Evolutionary conservation across 2,113 vertebrate species (phyloP), one percentile per base, ranked within the genome.

Genomic region (Eublepharis macularius): DNA sequence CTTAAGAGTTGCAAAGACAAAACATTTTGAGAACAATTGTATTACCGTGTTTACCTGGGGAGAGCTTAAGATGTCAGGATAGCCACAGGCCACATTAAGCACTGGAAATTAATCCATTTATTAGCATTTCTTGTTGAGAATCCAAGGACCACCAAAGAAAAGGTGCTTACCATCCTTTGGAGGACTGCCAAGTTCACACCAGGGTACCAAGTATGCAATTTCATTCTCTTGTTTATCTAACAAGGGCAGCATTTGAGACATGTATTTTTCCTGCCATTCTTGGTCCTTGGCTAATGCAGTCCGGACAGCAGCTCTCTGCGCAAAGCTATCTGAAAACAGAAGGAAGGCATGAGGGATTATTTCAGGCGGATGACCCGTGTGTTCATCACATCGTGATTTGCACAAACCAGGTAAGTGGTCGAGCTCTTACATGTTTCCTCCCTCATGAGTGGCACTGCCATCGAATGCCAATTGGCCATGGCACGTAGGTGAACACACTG

Each of bases 201-300:
- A 99, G 0, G 98, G 98, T n/a, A 99, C 96, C 87, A 98, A 88
- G 77, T 98, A 98, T 34, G 95, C 92, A 84, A 98, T 95, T 88
- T 98, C 98, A 89, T 94, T 98, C 82, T 97, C 95, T 90, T 98
- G 98, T 49, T 96, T 96, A 3, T 89, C 94, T 12, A 98, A 69
- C 91, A 98, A 94, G 2, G 97, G 93, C 2, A 98, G 90, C 49
- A 89, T 95, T 88, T 90, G 92, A 4, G 96, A 95, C 21, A 98
- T 87, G 85, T 97, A 98, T 85, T 97, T 94, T 39, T 95, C 96
- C 34, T 97, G 95, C 98, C 98, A 99, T 82, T 95, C 92, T 13
- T 95, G 96, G 93, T 99, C 97, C 86, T 96, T 94, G 85, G 96
- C 91, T 81, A 99, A 84, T 0, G 97, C 96, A 21, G 94, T 89